Evolutionary conservation across 2,797 vertebrate species (phyloP).

Genomic region (Hapalemur alaotrensis): DNA sequence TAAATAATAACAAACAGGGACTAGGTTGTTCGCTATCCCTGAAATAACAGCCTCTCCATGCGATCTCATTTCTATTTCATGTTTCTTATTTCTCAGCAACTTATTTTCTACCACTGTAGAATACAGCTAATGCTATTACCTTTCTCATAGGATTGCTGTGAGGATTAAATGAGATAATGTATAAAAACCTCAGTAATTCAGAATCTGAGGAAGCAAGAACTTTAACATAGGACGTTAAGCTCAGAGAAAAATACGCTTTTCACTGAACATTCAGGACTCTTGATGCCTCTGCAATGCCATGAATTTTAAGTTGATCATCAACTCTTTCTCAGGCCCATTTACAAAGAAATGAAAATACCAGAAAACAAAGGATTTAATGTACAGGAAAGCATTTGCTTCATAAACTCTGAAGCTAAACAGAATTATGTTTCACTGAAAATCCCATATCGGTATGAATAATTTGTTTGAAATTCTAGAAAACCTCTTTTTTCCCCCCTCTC

Average conservation of each 20-base stretch:
- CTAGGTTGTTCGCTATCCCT: too few relatives aligned
- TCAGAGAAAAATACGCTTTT: background rate
- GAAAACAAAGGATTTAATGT: background rate
- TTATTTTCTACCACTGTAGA: background rate
- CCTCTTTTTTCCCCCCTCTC: rapidly evolving
- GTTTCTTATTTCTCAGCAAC: background rate
- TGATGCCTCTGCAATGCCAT: background rate
- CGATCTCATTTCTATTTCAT: background rate
- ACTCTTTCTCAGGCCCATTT: background rate
- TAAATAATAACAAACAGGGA: background rate
- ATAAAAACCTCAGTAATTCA: background rate
- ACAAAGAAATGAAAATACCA: background rate
- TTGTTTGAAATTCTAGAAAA: background rate
- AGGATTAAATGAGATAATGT: background rate
- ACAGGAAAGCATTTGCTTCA: background rate
- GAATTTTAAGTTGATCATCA: background rate
- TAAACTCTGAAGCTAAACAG: background rate
- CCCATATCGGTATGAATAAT: background rate
- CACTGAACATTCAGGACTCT: background rate
- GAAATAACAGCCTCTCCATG: background rate
- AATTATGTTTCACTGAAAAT: background rate
- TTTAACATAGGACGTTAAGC: background rate
- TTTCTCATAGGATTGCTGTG: background rate
- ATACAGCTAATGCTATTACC: background rate
- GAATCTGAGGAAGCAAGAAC: background rate